Conservation (phyloP, 2,113 vertebrate genomes). For the Crotalus helleri region DNA sequence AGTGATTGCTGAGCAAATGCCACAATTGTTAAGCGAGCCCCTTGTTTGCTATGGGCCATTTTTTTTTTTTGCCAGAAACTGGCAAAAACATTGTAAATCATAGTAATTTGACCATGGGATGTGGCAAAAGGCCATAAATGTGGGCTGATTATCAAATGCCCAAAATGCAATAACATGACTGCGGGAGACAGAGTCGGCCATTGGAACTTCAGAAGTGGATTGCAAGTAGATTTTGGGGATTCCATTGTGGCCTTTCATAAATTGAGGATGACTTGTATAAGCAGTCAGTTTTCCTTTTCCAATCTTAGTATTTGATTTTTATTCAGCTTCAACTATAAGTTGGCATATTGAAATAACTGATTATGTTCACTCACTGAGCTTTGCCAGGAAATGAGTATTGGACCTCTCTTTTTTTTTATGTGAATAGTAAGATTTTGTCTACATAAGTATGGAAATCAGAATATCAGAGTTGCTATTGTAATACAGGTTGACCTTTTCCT, state of each 20-base stretch:
- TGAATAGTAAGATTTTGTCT: not conserved
- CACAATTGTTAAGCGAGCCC: not conserved
- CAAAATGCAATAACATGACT: not conserved
- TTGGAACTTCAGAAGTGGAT: not conserved
- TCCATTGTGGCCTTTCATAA: not conserved
- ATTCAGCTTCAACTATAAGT: not conserved
- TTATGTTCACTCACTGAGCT: not conserved
- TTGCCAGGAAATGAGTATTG: not conserved
- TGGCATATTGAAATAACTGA: not conserved
- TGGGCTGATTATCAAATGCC: not conserved
- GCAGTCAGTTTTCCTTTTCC: not conserved
- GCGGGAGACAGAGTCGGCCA: not conserved
- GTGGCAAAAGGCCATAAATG: not conserved
- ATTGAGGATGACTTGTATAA: not conserved
- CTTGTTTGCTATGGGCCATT: not conserved
- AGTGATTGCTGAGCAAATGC: not conserved
- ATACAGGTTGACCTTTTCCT: not conserved
- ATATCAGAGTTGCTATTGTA: not conserved
- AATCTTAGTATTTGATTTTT: not conserved
- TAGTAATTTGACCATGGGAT: not conserved
- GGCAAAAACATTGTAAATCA: not conserved
- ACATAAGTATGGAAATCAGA: not conserved
- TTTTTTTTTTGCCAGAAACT: not conserved
- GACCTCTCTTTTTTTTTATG: not conserved
- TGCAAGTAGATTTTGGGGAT: not conserved